Base-by-base conservation (phyloP, 2,797 vertebrate species). In the Coilia nasus region DNA sequence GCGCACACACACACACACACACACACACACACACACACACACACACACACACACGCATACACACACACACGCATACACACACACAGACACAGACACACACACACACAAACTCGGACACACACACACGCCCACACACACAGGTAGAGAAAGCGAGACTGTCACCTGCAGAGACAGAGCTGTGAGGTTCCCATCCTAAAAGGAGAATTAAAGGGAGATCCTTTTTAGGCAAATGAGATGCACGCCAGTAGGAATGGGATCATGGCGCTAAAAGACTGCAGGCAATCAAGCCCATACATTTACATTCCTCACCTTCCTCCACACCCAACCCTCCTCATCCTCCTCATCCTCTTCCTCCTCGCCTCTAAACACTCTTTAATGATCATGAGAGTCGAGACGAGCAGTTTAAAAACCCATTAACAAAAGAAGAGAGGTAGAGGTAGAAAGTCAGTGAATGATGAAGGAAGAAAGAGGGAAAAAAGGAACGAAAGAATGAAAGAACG, bases 301-400 rank as follows among this genome's bases (percentile, higher is more conserved):
- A 75, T 75, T 75, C 67, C 67, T 15, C 62, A 28, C 62, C 62
- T 28, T 3, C 62, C 62, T 64, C 62, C 62, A 64, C 62, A 28
- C 7, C 28, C 11, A 64, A 91, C 86, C 5, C 35, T 41, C 2
- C 35, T 41, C 35, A n/a, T n/a, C n/a, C n/a, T 47, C 10, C 10
- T 47, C 46, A 47, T 47, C 46, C 46, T 47, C 10, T 10, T 88
- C 91, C 89, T 90, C 86, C 67, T 31, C 83, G 83, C 31, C 67
- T 75, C 67, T 75, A 75, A 75, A 41, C 67, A 35, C 28, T 41
- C 28, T 41, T 35, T 75, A 75, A 75, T 41, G 67, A 31, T 35
- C 28, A 75, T 14, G 14, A 35, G 14, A 64, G 62, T 4, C 5
- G 28, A 71, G 64, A 71, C 11, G 28, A 71, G 64, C 0, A 31